phyloP scores from a whole-genome alignment of 2,888 invertebrate species.

The Ennomos erosarius region DNA sequence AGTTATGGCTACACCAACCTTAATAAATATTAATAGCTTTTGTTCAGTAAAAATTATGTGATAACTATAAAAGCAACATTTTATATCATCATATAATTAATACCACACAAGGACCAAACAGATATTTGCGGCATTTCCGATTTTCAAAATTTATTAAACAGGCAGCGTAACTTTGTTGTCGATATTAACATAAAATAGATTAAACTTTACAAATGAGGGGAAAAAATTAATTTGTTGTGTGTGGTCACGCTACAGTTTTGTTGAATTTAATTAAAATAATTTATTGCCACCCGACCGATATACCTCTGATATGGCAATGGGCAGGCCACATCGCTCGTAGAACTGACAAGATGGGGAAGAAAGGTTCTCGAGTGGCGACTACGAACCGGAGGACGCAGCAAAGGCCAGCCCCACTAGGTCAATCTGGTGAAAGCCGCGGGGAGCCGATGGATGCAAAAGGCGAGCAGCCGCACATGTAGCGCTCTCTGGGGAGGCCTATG shows the following conservation, averaged over 20 bases:
- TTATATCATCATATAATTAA: constrained; percentile 46
- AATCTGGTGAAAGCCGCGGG: too few relatives aligned
- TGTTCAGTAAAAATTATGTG: constrained; percentile 16
- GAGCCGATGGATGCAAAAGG: too few relatives aligned
- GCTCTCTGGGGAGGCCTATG: too few relatives aligned
- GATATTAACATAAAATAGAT: constrained; percentile 76
- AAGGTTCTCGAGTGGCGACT: too few relatives aligned
- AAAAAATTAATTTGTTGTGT: constrained; percentile 57
- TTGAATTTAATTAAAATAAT: background rate
- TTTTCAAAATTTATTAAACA: constrained; percentile 69
- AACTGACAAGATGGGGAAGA: too few relatives aligned
- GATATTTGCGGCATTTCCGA: constrained; percentile 77
- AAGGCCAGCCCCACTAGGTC: too few relatives aligned
- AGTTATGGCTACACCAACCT: constrained; percentile 15
- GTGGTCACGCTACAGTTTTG: constrained; percentile 47
- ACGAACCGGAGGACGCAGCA: too few relatives aligned
- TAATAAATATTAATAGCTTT: constrained; percentile 25
- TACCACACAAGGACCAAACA: constrained; percentile 51
- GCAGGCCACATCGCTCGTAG: too few relatives aligned
- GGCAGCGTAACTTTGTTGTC: constrained; percentile 56
- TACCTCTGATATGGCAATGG: too few relatives aligned
- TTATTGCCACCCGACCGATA: too few relatives aligned
- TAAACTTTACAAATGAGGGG: constrained; percentile 66
- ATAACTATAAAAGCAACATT: constrained; percentile 28
- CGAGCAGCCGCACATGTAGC: too few relatives aligned